Base-by-base conservation (phyloP, 2,888 invertebrate species). In the Galerucella nymphaeae region DNA sequence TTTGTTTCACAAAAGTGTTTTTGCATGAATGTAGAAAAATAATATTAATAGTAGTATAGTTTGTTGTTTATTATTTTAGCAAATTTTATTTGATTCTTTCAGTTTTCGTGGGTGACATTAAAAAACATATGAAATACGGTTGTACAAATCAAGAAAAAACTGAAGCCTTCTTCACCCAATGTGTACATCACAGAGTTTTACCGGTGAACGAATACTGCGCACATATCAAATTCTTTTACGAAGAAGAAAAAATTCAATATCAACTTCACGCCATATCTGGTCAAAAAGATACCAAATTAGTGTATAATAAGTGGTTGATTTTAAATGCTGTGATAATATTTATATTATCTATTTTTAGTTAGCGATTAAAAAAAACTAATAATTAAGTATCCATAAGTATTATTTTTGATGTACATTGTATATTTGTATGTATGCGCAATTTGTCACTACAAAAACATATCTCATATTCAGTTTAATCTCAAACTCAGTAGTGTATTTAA, bases 191-290 rank as follows among this genome's bases (percentile, higher is more conserved):
- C 16, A 41, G 13, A 38, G 61, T 62, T 42, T 18, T 42, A 10
- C 18, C 16, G 3, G 16, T 62, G 11, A 41, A 38, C 2, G 42
- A 62, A 8, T 62, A 62, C 16, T 13, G 18, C 42, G 18, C 10
- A 11, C 16, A 41, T 13, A 41, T 62, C 2, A 42, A 42, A 18
- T 9, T 11, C 18, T 62, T 41, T 18, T 62, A 18, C 16, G 61
- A 62, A 62, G 61, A 62, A 38, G 61, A 62, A 42, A 62, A 62
- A 42, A 62, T 62, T 42, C 4, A 62, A 1, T 41, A 62, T 62
- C 61, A 62, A 62, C 61, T 62, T 1, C 41, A 62, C 13, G 61
- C 61, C 11, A 62, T 42, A 2, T 10, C 30, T 18, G 16, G 42
- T 42, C 61, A 62, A 42, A 38, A 38, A 18, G 11, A 13, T 58